These are phyloP conservation scores for Sipha maydis DNA, from an alignment of 2,888 invertebrate species.

Conservation along the genomic window DNA sequence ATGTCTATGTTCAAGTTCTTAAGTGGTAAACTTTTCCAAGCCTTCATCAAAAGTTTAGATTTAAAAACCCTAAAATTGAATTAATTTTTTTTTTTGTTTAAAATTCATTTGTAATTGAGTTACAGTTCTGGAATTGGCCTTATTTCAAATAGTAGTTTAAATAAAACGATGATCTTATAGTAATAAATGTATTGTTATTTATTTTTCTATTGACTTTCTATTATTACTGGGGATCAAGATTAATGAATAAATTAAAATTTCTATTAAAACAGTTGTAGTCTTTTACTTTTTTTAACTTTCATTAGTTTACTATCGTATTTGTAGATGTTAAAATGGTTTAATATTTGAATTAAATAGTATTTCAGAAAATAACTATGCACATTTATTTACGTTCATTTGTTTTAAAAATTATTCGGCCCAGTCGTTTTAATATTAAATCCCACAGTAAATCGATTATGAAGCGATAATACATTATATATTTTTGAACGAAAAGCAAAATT, in stretches of 20 bases:
- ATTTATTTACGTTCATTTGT: too few relatives aligned
- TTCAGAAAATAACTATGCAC: too few relatives aligned
- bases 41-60: conserved; percentile 45
- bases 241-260: too few relatives aligned
- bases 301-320: too few relatives aligned
- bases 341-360: too few relatives aligned
- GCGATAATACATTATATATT: too few relatives aligned
- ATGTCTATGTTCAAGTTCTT: conserved; percentile 41
- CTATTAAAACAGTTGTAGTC: too few relatives aligned
- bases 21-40: conserved; percentile 55
- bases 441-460: not conserved
- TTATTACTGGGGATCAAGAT: not conserved
- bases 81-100: conserved; percentile 29
- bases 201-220: not conserved
- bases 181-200: not conserved
- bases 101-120: conserved; percentile 36
- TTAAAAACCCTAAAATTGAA: conserved; percentile 43
- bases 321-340: too few relatives aligned
- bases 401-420: too few relatives aligned
- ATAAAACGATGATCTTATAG: not conserved
- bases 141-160: not conserved
- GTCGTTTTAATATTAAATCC: too few relatives aligned
- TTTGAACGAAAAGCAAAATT: too few relatives aligned
- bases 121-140: not conserved
- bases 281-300: too few relatives aligned